A percentile compares a stretch with the other conserved stretches of the same genome.
These are phyloP conservation scores for Halocaridina rubra DNA, from an alignment of 2,888 invertebrate species.

Conservation along the genomic window DNA sequence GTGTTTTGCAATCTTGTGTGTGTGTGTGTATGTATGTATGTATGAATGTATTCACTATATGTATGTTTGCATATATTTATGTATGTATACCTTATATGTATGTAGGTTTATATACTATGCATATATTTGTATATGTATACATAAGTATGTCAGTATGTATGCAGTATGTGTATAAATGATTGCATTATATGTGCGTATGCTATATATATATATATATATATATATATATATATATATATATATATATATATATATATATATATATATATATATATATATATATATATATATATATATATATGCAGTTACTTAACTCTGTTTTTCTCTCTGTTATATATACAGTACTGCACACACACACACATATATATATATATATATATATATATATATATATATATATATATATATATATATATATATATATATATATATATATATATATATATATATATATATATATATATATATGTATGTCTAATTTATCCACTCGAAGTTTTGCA, in stretches of 20 bases:
- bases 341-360: not conserved
- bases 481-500: too few species aligned
- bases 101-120: not conserved
- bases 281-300: not conserved
- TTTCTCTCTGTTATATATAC: not conserved
- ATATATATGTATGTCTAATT: not conserved
- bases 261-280: not conserved
- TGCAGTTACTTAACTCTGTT: too few species aligned
- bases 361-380: conserved; percentile 6
- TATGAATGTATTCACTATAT: not conserved
- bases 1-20: too few species aligned
- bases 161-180: not conserved
- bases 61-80: not conserved
- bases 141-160: too few species aligned
- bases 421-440: not conserved
- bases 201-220: not conserved
- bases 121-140: too few species aligned
- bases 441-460: conserved; percentile 1
- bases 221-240: conserved; percentile 8
- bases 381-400: not conserved
- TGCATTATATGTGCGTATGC: not conserved
- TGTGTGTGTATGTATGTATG: not conserved
- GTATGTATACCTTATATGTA: conserved; percentile 1
- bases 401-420: not conserved
- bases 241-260: conserved; percentile 1